These are phyloP conservation scores for Drosophila setosimentum DNA, from an alignment of 2,888 invertebrate genomes.

Conservation along the genomic window DNA sequence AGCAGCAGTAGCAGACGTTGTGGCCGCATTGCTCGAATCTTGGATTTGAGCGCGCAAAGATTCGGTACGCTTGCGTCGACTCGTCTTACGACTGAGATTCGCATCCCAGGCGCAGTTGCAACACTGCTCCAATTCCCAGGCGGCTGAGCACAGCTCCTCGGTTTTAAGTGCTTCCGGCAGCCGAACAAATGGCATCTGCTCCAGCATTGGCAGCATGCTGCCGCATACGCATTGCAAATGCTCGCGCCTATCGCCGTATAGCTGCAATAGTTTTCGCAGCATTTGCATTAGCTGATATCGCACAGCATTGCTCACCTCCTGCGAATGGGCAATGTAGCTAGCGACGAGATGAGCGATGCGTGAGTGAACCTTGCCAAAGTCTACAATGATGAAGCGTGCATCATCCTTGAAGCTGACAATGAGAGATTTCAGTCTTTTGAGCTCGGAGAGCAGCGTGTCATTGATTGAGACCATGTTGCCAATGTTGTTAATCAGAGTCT, in stretches of 20 bases:
- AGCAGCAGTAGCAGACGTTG: constrained; percentile 3
- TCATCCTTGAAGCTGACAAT: constrained; percentile 90
- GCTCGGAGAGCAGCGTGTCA: constrained; percentile 88
- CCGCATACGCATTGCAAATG: constrained; percentile 86
- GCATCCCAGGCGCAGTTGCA: constrained; percentile 89
- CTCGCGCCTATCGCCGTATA: constrained; percentile 83
- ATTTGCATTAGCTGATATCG: constrained; percentile 70
- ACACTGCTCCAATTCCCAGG: constrained; percentile 87
- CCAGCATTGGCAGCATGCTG: constrained; percentile 83
- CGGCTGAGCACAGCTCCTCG: constrained; percentile 87
- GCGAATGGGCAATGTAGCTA: constrained; percentile 86
- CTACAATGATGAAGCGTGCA: constrained; percentile 87
- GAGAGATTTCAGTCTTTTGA: constrained; percentile 89
- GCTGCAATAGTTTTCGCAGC: constrained; percentile 65
- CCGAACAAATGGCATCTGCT: constrained; percentile 53
- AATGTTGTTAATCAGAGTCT: constrained; percentile 87
- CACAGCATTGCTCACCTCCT: constrained; percentile 62
- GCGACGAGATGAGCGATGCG: constrained; percentile 88
- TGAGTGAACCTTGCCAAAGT: constrained; percentile 89
- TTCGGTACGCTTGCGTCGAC: constrained; percentile 85
- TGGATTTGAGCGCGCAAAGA: constrained; percentile 66
- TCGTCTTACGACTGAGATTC: constrained; percentile 81
- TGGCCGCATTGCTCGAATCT: constrained; percentile 2
- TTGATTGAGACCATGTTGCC: constrained; percentile 87
- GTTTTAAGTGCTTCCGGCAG: constrained; percentile 86